A percentile compares a stretch with the other conserved stretches of the same genome.
phyloP scores from a whole-genome alignment of 2,797 vertebrate genomes.

The Notolabrus celidotus region DNA sequence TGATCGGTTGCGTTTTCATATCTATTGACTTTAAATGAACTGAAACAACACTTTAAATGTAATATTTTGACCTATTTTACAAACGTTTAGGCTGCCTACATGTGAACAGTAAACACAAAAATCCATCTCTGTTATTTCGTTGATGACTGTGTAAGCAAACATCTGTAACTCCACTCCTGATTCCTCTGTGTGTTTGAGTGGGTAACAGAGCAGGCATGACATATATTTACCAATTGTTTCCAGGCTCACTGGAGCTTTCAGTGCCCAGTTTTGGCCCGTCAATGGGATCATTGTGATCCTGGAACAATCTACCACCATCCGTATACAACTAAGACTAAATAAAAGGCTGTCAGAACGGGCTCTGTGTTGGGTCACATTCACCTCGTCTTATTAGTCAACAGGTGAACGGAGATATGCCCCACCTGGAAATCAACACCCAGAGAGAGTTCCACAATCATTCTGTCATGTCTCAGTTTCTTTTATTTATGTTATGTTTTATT shows the following conservation, averaged over 20 bases:
- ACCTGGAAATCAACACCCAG: no score
- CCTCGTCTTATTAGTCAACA: not conserved
- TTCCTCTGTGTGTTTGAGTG: not conserved
- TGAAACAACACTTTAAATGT: no score
- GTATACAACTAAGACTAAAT: not conserved
- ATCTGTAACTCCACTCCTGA: not conserved
- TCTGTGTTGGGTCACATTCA: not conserved
- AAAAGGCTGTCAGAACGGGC: slow-evolving; percentile 15
- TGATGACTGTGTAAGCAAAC: not conserved
- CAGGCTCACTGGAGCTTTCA: slow-evolving; percentile 31
- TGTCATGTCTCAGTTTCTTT: no score
- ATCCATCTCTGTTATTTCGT: no score
- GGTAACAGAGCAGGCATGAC: not conserved
- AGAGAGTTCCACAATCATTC: no score
- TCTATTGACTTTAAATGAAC: no score
- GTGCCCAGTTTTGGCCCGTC: slow-evolving; percentile 1
- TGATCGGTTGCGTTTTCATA: no score
- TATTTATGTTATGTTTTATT: no score
- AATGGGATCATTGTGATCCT: slow-evolving; percentile 35
- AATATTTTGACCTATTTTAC: no score
- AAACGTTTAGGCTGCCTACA: no score
- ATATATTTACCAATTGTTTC: slow-evolving; percentile 19
- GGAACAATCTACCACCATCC: slow-evolving; percentile 36
- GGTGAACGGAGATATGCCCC: not conserved
- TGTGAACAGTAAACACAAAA: no score